Percentiles rank a stretch among this genome's conserved stretches.
Evolutionary conservation across 2,113 vertebrate species (phyloP).

Genomic region (Periophthalmus modestus): DNA sequence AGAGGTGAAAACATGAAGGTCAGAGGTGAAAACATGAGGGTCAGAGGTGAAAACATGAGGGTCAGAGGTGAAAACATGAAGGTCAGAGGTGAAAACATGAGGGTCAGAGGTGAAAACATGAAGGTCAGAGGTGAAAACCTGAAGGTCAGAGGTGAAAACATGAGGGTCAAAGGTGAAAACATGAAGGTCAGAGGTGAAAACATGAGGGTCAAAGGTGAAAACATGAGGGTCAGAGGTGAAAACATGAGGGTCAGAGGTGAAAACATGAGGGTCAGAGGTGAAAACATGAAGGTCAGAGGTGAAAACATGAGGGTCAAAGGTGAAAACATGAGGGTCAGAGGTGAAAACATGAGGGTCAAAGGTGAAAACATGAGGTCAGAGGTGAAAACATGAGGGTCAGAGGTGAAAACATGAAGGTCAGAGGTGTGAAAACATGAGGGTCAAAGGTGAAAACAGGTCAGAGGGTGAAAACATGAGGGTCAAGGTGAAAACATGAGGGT

Average conservation of each 20-base stretch:
- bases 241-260: background rate
- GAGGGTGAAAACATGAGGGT: background rate
- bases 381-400: background rate
- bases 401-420: no score
- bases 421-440: background rate
- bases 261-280: background rate
- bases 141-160: no score
- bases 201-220: background rate
- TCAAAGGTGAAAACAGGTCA: no score
- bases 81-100: background rate
- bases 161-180: background rate
- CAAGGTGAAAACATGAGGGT: background rate
- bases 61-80: no score
- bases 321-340: no score
- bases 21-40: background rate
- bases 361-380: no score
- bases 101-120: background rate
- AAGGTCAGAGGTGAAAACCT: background rate
- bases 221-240: background rate
- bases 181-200: no score
- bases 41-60: background rate
- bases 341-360: background rate
- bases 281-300: no score
- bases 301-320: background rate
- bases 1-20: no score